Conservation (phyloP, 2,113 vertebrate species). For the Carassius auratus region DNA sequence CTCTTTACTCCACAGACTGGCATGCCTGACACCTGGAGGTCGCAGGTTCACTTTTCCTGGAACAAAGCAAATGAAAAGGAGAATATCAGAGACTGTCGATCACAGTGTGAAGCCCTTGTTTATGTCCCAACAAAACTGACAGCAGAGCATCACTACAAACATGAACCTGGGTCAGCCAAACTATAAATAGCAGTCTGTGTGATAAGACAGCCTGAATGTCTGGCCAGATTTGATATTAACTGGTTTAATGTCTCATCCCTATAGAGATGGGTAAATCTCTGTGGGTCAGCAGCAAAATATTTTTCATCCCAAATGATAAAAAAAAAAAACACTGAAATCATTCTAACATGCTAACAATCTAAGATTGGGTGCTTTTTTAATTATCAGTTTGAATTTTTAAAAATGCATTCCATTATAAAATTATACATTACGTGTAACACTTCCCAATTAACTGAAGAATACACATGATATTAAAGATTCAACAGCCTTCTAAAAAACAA, state of each 20-base stretch:
- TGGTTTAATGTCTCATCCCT: conserved; percentile 26
- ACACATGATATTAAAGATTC: neutral
- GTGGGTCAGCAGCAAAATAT: neutral
- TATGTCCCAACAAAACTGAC: conserved; percentile 13
- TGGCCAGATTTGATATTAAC: conserved; percentile 37
- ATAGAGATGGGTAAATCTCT: neutral
- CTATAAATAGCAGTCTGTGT: neutral
- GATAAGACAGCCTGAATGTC: conserved; percentile 9
- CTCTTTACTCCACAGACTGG: neutral
- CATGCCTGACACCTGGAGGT: neutral
- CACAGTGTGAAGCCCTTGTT: neutral
- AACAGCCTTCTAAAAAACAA: neutral
- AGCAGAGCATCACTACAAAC: neutral
- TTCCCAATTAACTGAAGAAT: neutral
- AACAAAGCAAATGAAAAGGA: neutral
- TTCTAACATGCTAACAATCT: neutral
- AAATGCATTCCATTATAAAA: neutral
- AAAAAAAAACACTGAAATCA: neutral
- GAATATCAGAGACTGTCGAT: conserved; percentile 15
- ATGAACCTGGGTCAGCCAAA: neutral
- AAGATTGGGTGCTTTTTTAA: neutral
- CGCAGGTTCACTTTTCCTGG: neutral
- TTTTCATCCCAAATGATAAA: neutral
- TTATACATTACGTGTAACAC: neutral
- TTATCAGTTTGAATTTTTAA: neutral